Evolutionary conservation across 2,113 vertebrate species (phyloP).

Genomic region (Sterna hirundo): DNA sequence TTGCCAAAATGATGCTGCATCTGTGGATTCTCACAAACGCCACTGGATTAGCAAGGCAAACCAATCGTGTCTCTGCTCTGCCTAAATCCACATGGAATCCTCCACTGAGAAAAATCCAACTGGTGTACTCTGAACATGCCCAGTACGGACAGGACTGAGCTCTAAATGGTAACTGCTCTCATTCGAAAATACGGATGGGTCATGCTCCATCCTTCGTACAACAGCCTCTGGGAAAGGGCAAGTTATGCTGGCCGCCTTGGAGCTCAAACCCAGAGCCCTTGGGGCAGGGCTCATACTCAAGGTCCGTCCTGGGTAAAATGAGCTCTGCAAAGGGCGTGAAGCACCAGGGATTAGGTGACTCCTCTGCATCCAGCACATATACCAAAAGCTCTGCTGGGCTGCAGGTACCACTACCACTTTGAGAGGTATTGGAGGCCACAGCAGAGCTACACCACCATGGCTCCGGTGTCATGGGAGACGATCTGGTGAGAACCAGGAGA

Average conservation of each 20-base stretch:
- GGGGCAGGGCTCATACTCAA: background rate
- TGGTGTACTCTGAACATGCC: background rate
- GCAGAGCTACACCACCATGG: rapidly evolving
- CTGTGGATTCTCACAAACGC: background rate
- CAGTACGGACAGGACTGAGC: background rate
- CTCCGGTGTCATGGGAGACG: background rate
- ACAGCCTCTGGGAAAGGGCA: background rate
- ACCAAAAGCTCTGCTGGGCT: background rate
- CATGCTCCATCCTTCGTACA: background rate
- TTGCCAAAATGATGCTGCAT: background rate
- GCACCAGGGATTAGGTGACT: rapidly evolving
- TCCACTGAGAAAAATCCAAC: background rate
- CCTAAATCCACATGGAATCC: background rate
- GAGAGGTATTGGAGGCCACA: background rate
- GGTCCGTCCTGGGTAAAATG: background rate
- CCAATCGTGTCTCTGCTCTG: background rate
- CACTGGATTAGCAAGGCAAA: background rate
- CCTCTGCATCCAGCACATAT: background rate
- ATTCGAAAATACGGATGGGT: background rate
- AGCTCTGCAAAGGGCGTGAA: background rate
- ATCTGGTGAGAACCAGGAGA: background rate
- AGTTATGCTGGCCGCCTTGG: background rate
- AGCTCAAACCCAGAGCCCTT: background rate
- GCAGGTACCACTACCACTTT: background rate
- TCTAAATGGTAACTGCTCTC: background rate